Base-by-base conservation (phyloP, 2,113 vertebrate species). In the Nothocercus julius region DNA sequence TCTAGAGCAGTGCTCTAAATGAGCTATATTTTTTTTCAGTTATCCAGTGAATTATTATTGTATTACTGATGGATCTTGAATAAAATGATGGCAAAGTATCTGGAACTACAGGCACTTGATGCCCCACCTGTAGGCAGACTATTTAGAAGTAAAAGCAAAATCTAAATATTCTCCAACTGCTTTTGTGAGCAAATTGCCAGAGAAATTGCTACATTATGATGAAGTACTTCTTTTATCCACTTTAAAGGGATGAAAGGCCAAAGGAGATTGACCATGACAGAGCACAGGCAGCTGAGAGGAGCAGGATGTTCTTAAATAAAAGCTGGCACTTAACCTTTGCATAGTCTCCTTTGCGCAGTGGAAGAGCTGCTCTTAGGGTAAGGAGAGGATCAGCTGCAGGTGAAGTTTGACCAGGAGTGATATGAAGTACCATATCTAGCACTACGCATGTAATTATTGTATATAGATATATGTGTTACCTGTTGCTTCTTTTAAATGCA, bases 251-350 rank as follows among this genome's bases (percentile, higher is more conserved):
- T 44, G 13, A 49, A 82, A 69, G n/a, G n/a, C 36, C 49, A 36
- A 67, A 67, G 28, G 32, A 96, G 59, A 91, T 36, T 90, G 90
- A 91, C 49, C 62, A 53, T 36, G 40, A 93, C 79, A 87, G 79
- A 87, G 58, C 9, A 63, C 3, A 0, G 0, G 76, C 87, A 96
- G 87, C 92, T 95, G 95, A 87, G 68, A 84, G 51, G 49, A 85
- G 80, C 16, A 87, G 8, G 38, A 27, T 53, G 84, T 87, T 91
- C 93, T 87, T 85, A 38, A 38, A 47, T 56, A 69, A 82, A 88
- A 83, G 54, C 11, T 76, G 44, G 8, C 32, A 16, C 58, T 87
- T 89, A 89, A 85, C 49, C 18, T 89, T 64, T 32, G 18, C 62
- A 34, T 87, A 40, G 22, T 66, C 34, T 82, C 93, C 70, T 63